Base-by-base conservation (phyloP, 2,113 vertebrate genomes). In the Eonycteris spelaea region DNA sequence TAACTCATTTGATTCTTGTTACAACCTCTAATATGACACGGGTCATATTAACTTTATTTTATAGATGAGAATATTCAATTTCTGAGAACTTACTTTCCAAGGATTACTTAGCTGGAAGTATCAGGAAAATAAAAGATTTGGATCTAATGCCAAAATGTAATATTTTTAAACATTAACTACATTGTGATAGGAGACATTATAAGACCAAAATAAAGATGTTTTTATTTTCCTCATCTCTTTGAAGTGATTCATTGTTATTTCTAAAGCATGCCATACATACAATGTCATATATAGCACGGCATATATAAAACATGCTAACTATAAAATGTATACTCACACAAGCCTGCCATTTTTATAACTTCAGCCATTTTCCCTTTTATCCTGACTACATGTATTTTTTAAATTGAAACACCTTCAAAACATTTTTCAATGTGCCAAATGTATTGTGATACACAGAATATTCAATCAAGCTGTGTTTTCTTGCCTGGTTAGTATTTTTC, bases 371-470 rank as follows among this genome's bases (percentile, higher is more conserved):
- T 35, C 6, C 12, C 0, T 16, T 82, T 90, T 74, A 48, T 83
- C 26, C 3, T 75, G 22, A 26, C 40, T 45, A 22, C 28, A 33
- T 65, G 8, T 53, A 68, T 65, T 79, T 98, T 87, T 91, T 80
- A 68, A 87, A 0, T 0, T 38, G 33, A 95, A 97, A 57, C 21
- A 93, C 79, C 57, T 96, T 97, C 71, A 94, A 90, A 79, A 89
- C 82, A 94, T 97, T 94, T 87, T 88, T 96, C 96, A 91, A 55
- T 83, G 93, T 91, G 55, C 22, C 95, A 82, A 86, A 93, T 98
- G 19, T 77, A 90, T n/a, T 91, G 24, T 82, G 86, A 68, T 92
- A 95, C 48, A 33, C 59, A 79, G 91, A 96, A 92, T 88, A 96
- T 90, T 97, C 61, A 70, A 53, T 93, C 5, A 0, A 96, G 77